A percentile compares a stretch with the other conserved stretches of the same genome.
These are phyloP conservation scores for Rhegmatorhina hoffmannsi DNA, from an alignment of 2,113 vertebrate species.

Conservation along the genomic window DNA sequence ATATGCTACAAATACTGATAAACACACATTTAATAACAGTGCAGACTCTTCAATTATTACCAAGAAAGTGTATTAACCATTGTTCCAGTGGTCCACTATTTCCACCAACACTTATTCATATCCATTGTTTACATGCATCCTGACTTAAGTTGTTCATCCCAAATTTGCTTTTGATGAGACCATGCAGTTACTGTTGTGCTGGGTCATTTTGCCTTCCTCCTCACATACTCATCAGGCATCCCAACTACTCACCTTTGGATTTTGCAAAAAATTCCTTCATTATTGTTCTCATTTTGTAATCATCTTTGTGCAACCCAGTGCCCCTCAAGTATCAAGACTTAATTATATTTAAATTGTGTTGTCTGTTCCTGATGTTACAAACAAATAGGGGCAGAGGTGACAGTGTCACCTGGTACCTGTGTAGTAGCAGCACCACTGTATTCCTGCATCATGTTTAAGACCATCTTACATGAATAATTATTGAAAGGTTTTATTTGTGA, in stretches of 20 bases:
- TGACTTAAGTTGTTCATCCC: not conserved
- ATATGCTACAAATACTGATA: not conserved
- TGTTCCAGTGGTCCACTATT: not conserved
- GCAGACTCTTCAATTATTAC: not conserved
- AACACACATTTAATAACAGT: not conserved
- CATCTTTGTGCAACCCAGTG: not conserved
- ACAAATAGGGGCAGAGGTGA: not conserved
- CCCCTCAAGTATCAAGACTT: not conserved
- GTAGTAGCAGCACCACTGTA: not conserved
- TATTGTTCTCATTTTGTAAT: not conserved
- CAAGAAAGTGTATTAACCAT: not conserved
- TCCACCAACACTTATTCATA: not conserved
- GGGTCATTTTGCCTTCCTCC: not conserved
- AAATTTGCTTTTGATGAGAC: not conserved
- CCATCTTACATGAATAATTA: not conserved
- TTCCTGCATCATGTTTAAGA: not conserved
- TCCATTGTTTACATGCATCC: not conserved
- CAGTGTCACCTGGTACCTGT: not conserved
- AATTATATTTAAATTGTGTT: not conserved
- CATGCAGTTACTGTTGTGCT: not conserved
- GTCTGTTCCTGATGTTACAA: not conserved
- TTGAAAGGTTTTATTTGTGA: conserved; percentile 1
- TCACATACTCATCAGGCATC: not conserved
- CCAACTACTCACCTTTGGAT: not conserved
- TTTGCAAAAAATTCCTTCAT: not conserved